Evolutionary conservation across 2,888 invertebrate genomes (phyloP).

Genomic region (Oscheius sp.): DNA sequence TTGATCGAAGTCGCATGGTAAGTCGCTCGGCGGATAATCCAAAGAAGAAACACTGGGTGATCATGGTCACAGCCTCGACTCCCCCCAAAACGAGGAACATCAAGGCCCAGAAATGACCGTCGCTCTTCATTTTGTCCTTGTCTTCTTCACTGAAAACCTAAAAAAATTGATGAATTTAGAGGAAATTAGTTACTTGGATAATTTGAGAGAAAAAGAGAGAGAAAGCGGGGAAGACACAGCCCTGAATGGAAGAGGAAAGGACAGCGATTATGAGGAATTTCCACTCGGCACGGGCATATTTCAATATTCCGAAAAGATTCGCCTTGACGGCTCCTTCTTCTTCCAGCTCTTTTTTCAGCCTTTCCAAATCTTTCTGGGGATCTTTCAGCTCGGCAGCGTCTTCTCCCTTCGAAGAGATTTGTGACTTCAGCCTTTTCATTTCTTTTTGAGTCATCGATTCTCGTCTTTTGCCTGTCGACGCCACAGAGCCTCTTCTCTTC

Average conservation of each 20-base stretch:
- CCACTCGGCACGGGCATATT: conserved; percentile 75
- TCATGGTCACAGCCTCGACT: conserved; percentile 65
- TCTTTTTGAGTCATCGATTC: not conserved
- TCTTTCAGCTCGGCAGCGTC: conserved; percentile 17
- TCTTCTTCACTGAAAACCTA: conserved; percentile 74
- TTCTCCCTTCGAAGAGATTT: not conserved
- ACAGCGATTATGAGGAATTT: conserved; percentile 70
- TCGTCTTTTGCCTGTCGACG: conserved; percentile 8
- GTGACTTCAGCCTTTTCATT: conserved; percentile 29
- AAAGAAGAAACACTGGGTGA: conserved; percentile 69
- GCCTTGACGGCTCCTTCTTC: conserved; percentile 59
- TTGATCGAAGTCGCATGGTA: conserved; percentile 73
- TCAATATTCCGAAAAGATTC: conserved; percentile 71
- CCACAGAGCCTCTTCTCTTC: not conserved
- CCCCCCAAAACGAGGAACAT: conserved; percentile 73
- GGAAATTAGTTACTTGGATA: conserved; percentile 41
- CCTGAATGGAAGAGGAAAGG: conserved; percentile 41
- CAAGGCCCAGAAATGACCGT: conserved; percentile 76
- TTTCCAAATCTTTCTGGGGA: conserved; percentile 50
- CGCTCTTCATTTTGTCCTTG: conserved; percentile 70
- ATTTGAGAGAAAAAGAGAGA: conserved; percentile 74
- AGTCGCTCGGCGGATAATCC: conserved; percentile 74
- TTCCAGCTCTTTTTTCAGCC: conserved; percentile 59
- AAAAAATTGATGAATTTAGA: conserved; percentile 5
- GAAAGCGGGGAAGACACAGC: conserved; percentile 75